Evolutionary conservation across 2,797 vertebrate genomes (phyloP), one percentile per base, ranked within the genome.

Genomic region (Phalanger gymnotis): DNA sequence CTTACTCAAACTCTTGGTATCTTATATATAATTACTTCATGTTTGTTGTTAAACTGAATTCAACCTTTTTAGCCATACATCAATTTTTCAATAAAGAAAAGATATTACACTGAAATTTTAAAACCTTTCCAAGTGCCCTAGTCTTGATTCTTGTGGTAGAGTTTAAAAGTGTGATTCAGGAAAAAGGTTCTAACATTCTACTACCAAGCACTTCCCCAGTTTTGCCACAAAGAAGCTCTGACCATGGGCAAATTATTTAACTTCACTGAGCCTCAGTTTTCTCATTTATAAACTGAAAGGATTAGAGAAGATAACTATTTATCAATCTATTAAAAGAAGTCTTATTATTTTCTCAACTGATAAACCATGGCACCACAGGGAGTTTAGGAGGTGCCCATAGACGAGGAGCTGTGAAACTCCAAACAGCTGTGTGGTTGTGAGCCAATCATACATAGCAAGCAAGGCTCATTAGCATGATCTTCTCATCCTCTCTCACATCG

Each of bases 81-180:
- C 92, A 90, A 91, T 87, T 89, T 94, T 94, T 94, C 91, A 96
- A 94, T 93, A 92, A 94, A 61, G 73, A 96, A 94, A 90, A 81
- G 58, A 34, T 13, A 61, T 61, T 61, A 34, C 58, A 61, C 31
- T 34, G 31, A 61, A 51, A 87, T 87, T 87, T 87, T 47, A 87
- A 87, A 87, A 47, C 56, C 40, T 47, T 81, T 51, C 40, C 73
- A 87, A 87, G 22, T 87, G 73, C 40, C 25, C 40, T 47, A 51
- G 40, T 87, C 7, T 87, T 87, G 73, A 51, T 87, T 47, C 22
- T 51, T 51, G 40, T 87, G 73, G 40, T 51, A 87, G 73, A 81
- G 22, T 51, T 51, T 87, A 87, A 81, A 73, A 81, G 73, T 27
- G 22, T 51, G 73, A 87, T 87, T 47, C 22, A 25, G 40, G 40